Conservation (phyloP, 2,888 invertebrate genomes). For the Ophion slaviceki region DNA sequence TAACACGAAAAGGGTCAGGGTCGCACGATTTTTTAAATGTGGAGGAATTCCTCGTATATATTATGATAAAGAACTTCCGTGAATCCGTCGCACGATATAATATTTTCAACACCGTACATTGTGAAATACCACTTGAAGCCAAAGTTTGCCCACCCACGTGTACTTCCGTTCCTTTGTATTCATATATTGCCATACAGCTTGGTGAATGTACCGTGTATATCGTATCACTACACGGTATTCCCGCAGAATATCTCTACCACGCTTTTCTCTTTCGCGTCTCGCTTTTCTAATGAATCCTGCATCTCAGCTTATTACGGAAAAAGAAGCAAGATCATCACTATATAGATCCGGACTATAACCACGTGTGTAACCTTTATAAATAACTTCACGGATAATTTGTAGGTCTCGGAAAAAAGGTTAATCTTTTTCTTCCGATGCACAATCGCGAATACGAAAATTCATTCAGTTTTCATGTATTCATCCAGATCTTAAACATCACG, state of each 20-base stretch:
- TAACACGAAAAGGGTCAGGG: conserved; percentile 14
- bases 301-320: conserved; percentile 38
- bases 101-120: conserved; percentile 34
- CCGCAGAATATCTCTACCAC: conserved; percentile 55
- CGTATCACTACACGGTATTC: conserved; percentile 21
- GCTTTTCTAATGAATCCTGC: conserved; percentile 52
- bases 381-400: conserved; percentile 54
- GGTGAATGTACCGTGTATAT: neutral
- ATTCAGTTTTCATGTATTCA: neutral
- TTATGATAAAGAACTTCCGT: conserved; percentile 16
- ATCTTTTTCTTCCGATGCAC: conserved; percentile 8
- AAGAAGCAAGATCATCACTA: neutral
- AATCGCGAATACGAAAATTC: neutral
- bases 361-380: conserved; percentile 41
- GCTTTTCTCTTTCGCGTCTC: conserved; percentile 49
- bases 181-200: conserved; percentile 1
- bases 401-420: conserved; percentile 48
- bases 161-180: conserved; percentile 49
- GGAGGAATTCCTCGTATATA: conserved; percentile 7
- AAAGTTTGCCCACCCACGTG: conserved; percentile 46
- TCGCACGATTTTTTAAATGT: neutral
- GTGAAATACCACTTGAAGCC: conserved; percentile 8
- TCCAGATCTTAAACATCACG: conserved; percentile 2
- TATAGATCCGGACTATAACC: conserved; percentile 9
- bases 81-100: conserved; percentile 40